A percentile compares a stretch with the other conserved stretches of the same genome.
Conservation (phyloP, 1,140 invertebrate genomes). For the Oryctes rhinoceros region DNA sequence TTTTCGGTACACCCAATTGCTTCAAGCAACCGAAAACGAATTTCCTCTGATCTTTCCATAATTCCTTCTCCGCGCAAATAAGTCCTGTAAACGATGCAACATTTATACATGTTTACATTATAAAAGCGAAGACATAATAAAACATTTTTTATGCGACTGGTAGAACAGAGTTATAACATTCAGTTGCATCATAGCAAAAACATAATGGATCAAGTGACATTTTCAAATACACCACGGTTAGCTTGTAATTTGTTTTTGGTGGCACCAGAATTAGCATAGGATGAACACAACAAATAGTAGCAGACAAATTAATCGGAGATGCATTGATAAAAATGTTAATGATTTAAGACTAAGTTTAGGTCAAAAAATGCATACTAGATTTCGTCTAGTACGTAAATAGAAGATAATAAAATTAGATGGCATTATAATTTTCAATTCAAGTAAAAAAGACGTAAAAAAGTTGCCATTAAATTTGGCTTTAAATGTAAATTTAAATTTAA, state of each 20-base stretch:
- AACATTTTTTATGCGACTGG: background rate
- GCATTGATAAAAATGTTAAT: background rate
- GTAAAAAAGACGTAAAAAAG: background rate
- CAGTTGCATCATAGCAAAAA: too few relatives aligned
- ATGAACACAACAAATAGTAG: background rate
- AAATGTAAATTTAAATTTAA: too few relatives aligned
- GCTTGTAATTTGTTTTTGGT: background rate
- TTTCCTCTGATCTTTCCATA: conserved; percentile 85
- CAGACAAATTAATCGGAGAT: background rate
- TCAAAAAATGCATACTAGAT: background rate
- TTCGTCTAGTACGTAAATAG: background rate
- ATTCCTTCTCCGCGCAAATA: conserved; percentile 80
- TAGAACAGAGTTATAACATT: too few relatives aligned
- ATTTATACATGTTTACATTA: background rate
- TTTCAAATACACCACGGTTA: too few relatives aligned
- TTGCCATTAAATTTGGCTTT: too few relatives aligned
- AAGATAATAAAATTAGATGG: background rate
- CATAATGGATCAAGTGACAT: too few relatives aligned
- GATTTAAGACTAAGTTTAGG: background rate
- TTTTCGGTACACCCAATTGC: conserved; percentile 77
- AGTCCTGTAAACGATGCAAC: conserved; percentile 68
- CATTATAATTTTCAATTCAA: background rate
- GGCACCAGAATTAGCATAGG: background rate
- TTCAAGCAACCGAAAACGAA: conserved; percentile 77
- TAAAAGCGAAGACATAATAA: background rate